Conservation (phyloP, 2,797 vertebrate species). For the Orestias chungarensis region DNA sequence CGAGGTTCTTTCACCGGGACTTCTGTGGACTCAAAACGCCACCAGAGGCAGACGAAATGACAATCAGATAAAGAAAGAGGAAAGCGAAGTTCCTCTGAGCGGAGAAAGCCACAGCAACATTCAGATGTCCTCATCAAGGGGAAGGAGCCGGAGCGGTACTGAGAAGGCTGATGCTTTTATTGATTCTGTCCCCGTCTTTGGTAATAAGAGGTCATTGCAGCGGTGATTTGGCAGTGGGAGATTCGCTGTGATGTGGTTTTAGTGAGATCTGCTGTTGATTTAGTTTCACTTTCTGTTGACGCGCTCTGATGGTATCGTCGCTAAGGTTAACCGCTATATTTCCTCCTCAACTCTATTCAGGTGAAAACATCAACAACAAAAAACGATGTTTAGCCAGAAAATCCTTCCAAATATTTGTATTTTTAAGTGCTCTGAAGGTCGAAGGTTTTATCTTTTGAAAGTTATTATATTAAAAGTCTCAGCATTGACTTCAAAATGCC, state of each 20-base stretch:
- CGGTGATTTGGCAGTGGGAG: constrained; percentile 11
- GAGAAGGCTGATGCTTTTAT: constrained; percentile 32
- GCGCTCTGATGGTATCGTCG: constrained; percentile 6
- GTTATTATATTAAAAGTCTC: not conserved
- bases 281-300: constrained; percentile 13
- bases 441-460: not conserved
- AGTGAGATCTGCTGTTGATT: constrained; percentile 11
- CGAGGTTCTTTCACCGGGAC: constrained; percentile 27
- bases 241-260: constrained; percentile 16
- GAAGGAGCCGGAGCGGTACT: constrained; percentile 14
- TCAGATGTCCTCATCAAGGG: constrained; percentile 44
- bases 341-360: constrained; percentile 4
- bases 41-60: constrained; percentile 43
- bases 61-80: constrained; percentile 41
- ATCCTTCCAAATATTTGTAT: not conserved
- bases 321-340: constrained; percentile 10
- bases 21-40: constrained; percentile 26
- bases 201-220: constrained; percentile 43
- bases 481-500: not conserved
- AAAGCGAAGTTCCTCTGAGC: constrained; percentile 22
- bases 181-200: constrained; percentile 44
- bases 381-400: not conserved
- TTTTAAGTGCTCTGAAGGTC: not conserved
- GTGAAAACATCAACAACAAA: not conserved
- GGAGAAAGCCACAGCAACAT: constrained; percentile 31